Evolutionary conservation across 1,140 invertebrate species (phyloP).

Genomic region (Kradibia gibbosae): DNA sequence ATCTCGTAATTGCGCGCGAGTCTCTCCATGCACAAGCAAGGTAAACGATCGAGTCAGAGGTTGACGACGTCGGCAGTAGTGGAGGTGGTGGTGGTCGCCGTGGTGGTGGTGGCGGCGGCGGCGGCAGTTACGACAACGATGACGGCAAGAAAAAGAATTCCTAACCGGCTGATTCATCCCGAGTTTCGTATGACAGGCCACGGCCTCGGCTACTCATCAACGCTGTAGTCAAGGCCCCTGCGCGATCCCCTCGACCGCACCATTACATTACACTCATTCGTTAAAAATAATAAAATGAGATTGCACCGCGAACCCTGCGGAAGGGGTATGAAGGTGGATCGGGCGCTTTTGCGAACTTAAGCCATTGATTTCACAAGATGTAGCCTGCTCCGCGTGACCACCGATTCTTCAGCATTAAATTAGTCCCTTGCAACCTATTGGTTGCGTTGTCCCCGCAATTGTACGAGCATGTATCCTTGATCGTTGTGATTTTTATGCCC

Average conservation of each 20-base stretch:
- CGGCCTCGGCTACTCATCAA: neutral
- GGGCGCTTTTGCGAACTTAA: neutral
- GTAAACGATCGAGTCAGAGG: slow-evolving; percentile 38
- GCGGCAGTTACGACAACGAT: neutral
- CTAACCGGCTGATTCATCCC: slow-evolving; percentile 46
- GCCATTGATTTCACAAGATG: slow-evolving; percentile 24
- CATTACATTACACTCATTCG: slow-evolving; percentile 33
- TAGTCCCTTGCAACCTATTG: neutral
- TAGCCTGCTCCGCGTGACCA: too few relatives aligned
- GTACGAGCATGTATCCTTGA: neutral
- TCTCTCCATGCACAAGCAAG: neutral
- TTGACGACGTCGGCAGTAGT: neutral
- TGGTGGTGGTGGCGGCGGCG: too few relatives aligned
- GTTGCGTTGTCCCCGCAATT: neutral
- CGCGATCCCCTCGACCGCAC: neutral
- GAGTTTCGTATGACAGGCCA: slow-evolving; percentile 23
- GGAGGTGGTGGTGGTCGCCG: neutral
- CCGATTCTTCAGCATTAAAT: neutral
- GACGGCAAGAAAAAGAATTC: slow-evolving; percentile 43
- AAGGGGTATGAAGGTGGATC: neutral
- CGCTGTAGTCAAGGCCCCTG: neutral
- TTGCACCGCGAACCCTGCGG: neutral
- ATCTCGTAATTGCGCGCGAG: too few relatives aligned
- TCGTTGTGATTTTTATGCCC: neutral
- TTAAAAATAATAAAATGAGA: slow-evolving; percentile 44